Conservation (phyloP, 1,140 invertebrate species). For the Hyposmocoma kahamanoa region DNA sequence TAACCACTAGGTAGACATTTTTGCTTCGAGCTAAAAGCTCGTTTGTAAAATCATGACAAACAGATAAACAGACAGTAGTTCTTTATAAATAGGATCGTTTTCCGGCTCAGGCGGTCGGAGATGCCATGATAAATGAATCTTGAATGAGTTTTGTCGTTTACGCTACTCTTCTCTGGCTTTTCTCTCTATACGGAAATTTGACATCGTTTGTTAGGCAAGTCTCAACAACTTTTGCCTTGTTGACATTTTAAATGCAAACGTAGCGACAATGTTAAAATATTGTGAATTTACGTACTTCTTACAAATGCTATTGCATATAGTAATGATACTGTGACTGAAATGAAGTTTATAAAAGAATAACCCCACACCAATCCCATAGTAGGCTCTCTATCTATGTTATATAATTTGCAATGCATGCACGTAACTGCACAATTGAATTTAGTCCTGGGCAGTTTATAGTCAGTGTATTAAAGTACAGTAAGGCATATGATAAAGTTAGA, state of each 20-base stretch:
- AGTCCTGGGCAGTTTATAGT: conserved; percentile 1
- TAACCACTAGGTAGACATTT: too few relatives aligned
- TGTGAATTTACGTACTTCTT: too few relatives aligned
- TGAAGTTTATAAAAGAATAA: too few relatives aligned
- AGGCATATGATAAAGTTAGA: not conserved
- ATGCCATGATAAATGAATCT: conserved; percentile 1
- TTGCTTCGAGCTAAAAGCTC: too few relatives aligned
- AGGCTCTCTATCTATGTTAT: not conserved
- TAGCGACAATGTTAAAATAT: too few relatives aligned
- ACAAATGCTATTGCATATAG: too few relatives aligned
- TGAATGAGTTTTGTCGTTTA: conserved; percentile 5
- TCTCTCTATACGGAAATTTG: conserved; percentile 1
- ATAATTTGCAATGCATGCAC: not conserved
- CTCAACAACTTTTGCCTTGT: too few relatives aligned
- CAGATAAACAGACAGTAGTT: not conserved
- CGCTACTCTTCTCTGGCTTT: not conserved
- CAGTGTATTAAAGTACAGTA: conserved; percentile 1
- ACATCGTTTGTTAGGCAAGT: not conserved
- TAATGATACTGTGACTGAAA: too few relatives aligned
- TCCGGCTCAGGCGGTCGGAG: not conserved
- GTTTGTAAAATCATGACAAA: not conserved
- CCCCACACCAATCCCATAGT: too few relatives aligned
- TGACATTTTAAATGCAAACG: too few relatives aligned
- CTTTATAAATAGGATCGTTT: not conserved
- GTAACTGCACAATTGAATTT: conserved; percentile 1